Evolutionary conservation across 2,797 vertebrate species (phyloP).

Genomic region (Lagocephalus sceleratus): DNA sequence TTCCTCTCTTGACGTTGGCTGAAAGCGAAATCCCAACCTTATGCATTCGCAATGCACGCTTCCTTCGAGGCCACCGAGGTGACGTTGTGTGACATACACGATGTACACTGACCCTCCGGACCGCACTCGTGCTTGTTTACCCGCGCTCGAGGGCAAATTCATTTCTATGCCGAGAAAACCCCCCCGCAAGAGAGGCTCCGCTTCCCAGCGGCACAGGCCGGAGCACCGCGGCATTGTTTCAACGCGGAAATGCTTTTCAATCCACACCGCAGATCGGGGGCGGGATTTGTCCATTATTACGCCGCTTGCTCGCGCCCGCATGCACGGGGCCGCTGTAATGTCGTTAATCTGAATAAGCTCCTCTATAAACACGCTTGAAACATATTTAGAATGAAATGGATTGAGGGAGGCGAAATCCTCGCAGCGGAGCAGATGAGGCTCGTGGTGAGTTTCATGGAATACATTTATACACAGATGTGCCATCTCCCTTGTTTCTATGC

Average conservation of each 20-base stretch:
- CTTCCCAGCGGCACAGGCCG: neutral
- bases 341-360: conserved; percentile 33
- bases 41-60: conserved; percentile 25
- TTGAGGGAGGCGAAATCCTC: conserved; percentile 22
- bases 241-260: conserved; percentile 1
- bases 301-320: neutral
- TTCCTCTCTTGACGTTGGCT: conserved; percentile 33
- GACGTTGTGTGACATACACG: conserved; percentile 12
- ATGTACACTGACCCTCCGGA: conserved; percentile 20
- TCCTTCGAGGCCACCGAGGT: conserved; percentile 15
- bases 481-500: conserved; percentile 30
- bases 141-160: conserved; percentile 6
- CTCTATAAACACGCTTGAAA: conserved; percentile 21
- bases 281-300: conserved; percentile 5
- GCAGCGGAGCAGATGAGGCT: conserved; percentile 28
- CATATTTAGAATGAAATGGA: conserved; percentile 18
- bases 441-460: conserved; percentile 43
- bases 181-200: neutral
- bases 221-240: conserved; percentile 1
- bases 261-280: conserved; percentile 1
- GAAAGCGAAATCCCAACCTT: conserved; percentile 40
- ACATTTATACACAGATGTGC: conserved; percentile 37
- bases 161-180: neutral
- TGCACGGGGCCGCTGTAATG: conserved; percentile 9
- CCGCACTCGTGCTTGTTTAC: conserved; percentile 15